Evolutionary conservation across 2,113 vertebrate genomes (phyloP).

Genomic region (Pelusios castaneus): DNA sequence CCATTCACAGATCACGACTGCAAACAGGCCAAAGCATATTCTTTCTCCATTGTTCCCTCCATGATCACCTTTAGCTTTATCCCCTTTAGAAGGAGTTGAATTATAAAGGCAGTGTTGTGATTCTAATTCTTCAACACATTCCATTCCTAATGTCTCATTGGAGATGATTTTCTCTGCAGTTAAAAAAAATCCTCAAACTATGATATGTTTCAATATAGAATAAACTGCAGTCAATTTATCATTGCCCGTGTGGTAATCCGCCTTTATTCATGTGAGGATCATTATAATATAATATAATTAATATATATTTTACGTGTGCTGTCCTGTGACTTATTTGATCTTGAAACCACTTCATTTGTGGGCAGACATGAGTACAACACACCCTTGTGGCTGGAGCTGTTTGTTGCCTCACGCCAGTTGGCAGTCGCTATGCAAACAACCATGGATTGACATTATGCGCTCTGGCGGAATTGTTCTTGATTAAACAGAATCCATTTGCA

Average conservation of each 20-base stretch:
- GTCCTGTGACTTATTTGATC: background rate
- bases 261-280: background rate
- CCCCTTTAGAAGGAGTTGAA: fast-evolving
- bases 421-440: background rate
- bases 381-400: background rate
- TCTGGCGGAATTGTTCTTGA: background rate
- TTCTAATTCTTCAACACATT: background rate
- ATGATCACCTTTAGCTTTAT: background rate
- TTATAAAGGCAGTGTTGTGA: background rate
- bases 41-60: background rate
- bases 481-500: fast-evolving
- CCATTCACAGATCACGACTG: background rate
- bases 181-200: background rate
- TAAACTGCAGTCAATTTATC: background rate
- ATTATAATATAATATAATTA: background rate
- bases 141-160: background rate
- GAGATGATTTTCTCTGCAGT: background rate
- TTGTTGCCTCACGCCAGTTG: background rate
- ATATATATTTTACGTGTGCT: background rate
- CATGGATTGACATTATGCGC: background rate
- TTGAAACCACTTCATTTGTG: background rate
- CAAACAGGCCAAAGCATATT: fast-evolving
- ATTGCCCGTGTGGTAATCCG: too few species aligned
- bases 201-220: background rate
- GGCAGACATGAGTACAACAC: background rate